These are phyloP conservation scores for Glossosoma conforme DNA, from an alignment of 1,140 invertebrate genomes.

Conservation along the genomic window DNA sequence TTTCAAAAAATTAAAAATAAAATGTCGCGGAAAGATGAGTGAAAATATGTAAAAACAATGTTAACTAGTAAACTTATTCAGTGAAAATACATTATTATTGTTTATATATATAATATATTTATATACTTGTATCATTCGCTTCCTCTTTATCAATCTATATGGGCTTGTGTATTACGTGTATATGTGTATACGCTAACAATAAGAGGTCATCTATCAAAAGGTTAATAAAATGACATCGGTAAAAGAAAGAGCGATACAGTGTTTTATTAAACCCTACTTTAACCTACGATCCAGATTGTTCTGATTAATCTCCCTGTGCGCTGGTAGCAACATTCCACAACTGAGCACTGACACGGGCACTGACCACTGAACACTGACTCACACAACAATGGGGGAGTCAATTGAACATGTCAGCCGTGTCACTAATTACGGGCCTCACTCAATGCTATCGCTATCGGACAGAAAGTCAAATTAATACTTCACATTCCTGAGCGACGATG, in stretches of 20 bases:
- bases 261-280: constrained; percentile 17
- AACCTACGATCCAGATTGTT: too few relatives aligned
- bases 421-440: constrained; percentile 10
- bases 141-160: too few relatives aligned
- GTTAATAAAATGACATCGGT: constrained; percentile 21
- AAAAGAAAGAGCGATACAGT: constrained; percentile 15
- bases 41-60: constrained; percentile 3
- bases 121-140: too few relatives aligned
- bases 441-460: constrained; percentile 8
- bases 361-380: too few relatives aligned
- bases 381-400: constrained; percentile 6
- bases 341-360: not conserved
- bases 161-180: too few relatives aligned
- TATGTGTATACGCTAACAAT: too few relatives aligned
- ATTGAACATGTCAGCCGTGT: constrained; percentile 14
- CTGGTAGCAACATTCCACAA: not conserved
- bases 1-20: constrained; percentile 10
- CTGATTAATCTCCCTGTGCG: not conserved
- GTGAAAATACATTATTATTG: not conserved
- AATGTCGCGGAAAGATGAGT: constrained; percentile 17
- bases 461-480: constrained; percentile 9
- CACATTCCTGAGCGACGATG: constrained; percentile 8
- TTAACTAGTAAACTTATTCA: constrained; percentile 6
- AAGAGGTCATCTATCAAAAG: not conserved
- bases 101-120: not conserved